Conservation (phyloP, 1,140 invertebrate species). For the Trachymyrmex septentrionalis region DNA sequence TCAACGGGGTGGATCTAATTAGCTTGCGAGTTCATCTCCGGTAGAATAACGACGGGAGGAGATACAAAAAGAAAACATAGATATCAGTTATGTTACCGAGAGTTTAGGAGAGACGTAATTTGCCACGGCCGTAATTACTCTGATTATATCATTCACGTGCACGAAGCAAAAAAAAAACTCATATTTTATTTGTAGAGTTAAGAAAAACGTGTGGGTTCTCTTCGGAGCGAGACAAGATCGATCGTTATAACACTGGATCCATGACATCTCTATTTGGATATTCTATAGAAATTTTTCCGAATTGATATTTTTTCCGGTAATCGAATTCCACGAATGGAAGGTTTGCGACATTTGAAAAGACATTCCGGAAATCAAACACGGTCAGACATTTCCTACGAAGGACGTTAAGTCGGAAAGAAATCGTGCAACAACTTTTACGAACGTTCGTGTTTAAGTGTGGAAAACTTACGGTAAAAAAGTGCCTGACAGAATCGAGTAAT, state of each 20-base stretch:
- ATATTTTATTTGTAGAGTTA: conserved; percentile 51
- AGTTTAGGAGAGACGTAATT: conserved; percentile 14
- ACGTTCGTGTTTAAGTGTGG: not conserved
- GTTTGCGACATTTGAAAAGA: not conserved
- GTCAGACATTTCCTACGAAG: not conserved
- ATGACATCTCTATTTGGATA: not conserved
- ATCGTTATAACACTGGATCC: not conserved
- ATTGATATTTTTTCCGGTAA: not conserved
- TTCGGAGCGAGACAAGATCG: not conserved
- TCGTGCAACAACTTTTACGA: not conserved
- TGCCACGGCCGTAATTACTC: conserved; percentile 31
- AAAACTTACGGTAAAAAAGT: conserved; percentile 6
- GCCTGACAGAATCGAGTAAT: not conserved
- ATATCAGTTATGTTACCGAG: not conserved
- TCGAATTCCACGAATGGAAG: conserved; percentile 1
- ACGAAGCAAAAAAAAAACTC: not conserved
- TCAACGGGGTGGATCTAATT: conserved; percentile 35
- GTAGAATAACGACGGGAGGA: not conserved
- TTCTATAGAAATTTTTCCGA: not conserved
- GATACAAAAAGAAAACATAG: not conserved
- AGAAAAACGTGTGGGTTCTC: conserved; percentile 2
- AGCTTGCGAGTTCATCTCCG: not conserved
- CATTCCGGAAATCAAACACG: conserved; percentile 28
- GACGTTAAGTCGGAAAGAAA: not conserved
- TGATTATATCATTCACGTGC: not conserved